Evolutionary conservation across 2,888 invertebrate species (phyloP), one percentile per base, ranked within the genome.

Genomic region (Pollenia angustigena): DNA sequence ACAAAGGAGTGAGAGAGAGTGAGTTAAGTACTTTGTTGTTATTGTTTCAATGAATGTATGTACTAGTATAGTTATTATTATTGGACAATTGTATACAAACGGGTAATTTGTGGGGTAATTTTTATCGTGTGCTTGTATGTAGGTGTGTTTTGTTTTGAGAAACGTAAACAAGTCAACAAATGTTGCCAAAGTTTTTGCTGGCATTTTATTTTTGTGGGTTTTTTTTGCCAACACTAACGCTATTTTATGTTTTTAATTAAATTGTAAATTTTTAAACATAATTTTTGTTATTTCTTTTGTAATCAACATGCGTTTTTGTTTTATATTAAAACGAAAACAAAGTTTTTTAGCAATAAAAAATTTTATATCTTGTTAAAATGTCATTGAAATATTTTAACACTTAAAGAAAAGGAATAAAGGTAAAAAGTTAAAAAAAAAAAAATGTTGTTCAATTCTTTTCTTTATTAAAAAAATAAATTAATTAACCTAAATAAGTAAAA

Each of bases 211-310:
- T 44, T 4, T 40, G 8, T 3, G 11, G n/a, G 18, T 78, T 14
- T 52, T 50, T n/a, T 69, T 76, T 64, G 18, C 1, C 12, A n/a
- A 66, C 72, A 44, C 32, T 64, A 44, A 71, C 56, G 16, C 46
- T 74, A 64, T 78, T 85, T 81, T 72, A 78, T 85, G 81, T 48
- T 81, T 85, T 85, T 81, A 85, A 85, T 85, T 85, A 85, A 81
- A 81, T 81, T 78, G 78, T 69, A 48, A 78, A 78, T 52, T 81
- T 74, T 72, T 72, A 42, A 76, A 71, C 50, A 80, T 81, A 58
- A 66, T 66, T 69, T 69, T 56, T 46, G 52, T 46, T 72, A 62
- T 62, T 60, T 71, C 56, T 42, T 42, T 50, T n/a, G 10, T 42
- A 40, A 23, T 10, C 1, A 54, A 50, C n/a, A 40, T 12, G 4